Base-by-base conservation (phyloP, 2,797 vertebrate species). In the Scyliorhinus canicula region DNA sequence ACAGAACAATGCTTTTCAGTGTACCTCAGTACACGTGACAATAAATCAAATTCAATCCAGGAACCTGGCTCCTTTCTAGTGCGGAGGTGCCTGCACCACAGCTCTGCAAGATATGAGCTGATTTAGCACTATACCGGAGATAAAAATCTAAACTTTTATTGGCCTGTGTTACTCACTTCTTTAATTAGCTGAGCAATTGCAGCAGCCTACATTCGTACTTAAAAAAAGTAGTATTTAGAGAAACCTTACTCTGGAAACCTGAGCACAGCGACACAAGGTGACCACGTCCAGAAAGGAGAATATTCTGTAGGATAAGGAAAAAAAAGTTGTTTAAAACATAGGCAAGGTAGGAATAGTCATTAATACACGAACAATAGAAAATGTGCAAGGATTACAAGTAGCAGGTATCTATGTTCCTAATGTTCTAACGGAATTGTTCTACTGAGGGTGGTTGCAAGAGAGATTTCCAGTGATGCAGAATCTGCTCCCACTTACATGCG, bases 241-340 rank as follows among this genome's bases (percentile, higher is more conserved):
- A 90, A 55, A 95, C 97, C 99, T 99, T 98, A 99, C 99, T 98
- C 99, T 98, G 96, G 99, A 99, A 95, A 99, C 99, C 96, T 99
- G 99, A 96, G 99, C 99, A 96, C 99, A 99, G 96, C 99, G 98
- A 97, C 99, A 99, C 95, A 99, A 98, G 95, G 99, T 99, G 96
- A 99, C 99, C 97, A 99, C 99, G 96, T 99, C 99, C 97, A 99
- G 97, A 97, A 99, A 99, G 95, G 99, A 99, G 97, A 99, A 99
- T 97, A 99, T 99, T 97, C 99, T 99, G 97, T 95, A 96, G 97
- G 60, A 96, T 97, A 96, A 97, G 96, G 93, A 82, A 95, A 96
- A 95, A 96, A 31, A 96, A 12, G 95, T 63, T 95, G 6, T 95
- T 79, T 95, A 95, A n/a, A 95, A 55, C 57, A 4, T 21, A 63